Evolutionary conservation across 1,140 invertebrate genomes (phyloP).

Genomic region (Meteorus sp.): DNA sequence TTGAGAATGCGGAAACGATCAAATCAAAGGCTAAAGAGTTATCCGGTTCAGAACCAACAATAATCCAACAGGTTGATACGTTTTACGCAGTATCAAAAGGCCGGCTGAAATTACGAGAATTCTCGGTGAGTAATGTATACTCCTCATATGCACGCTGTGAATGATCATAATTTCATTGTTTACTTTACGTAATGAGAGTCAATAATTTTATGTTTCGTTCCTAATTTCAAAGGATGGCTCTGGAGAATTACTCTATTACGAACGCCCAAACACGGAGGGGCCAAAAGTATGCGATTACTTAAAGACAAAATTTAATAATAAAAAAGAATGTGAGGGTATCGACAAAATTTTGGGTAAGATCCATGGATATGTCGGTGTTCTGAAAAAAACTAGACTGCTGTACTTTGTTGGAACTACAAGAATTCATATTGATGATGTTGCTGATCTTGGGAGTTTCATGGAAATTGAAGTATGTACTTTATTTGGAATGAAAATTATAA

Average conservation of each 20-base stretch:
- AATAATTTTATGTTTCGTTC: constrained; percentile 5
- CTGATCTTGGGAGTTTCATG: constrained; percentile 81
- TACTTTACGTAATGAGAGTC: background rate
- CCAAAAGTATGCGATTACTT: constrained; percentile 72
- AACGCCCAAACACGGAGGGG: constrained; percentile 68
- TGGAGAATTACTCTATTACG: constrained; percentile 77
- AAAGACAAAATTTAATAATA: constrained; percentile 60
- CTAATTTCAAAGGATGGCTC: constrained; percentile 51
- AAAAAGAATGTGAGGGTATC: constrained; percentile 47
- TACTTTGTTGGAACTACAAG: constrained; percentile 83
- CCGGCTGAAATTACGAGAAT: constrained; percentile 73
- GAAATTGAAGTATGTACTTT: constrained; percentile 79
- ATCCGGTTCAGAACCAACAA: constrained; percentile 52
- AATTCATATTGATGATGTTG: constrained; percentile 85
- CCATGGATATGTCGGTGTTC: constrained; percentile 67
- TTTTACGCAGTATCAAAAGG: constrained; percentile 74
- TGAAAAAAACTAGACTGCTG: constrained; percentile 75
- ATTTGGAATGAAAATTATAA: background rate
- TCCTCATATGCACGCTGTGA: background rate
- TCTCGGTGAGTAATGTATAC: background rate
- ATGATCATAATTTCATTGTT: background rate
- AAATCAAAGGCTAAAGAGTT: constrained; percentile 62
- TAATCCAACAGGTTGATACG: constrained; percentile 79
- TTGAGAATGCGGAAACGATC: constrained; percentile 60
- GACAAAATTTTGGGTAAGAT: constrained; percentile 59